Conservation (phyloP, 2,888 invertebrate species). For the Drosophila picticornis region DNA sequence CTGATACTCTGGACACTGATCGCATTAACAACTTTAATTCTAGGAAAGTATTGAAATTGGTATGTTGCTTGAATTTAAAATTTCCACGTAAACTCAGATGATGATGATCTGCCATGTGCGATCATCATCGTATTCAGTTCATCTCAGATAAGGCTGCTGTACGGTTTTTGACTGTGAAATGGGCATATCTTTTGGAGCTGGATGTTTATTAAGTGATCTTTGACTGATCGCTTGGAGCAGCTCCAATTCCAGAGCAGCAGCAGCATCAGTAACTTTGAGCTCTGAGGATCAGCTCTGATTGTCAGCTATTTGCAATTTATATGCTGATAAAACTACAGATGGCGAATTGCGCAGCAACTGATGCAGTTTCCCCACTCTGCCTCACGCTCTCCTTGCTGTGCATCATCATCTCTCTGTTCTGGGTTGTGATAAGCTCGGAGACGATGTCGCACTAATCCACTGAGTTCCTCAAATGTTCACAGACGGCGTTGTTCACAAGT, state of each 20-base stretch:
- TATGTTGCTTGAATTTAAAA: not conserved
- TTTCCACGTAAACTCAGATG: not conserved
- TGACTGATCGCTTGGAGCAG: not conserved
- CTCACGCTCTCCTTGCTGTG: conserved; percentile 4
- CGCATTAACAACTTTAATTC: not conserved
- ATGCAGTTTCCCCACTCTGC: conserved; percentile 28
- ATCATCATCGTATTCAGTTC: not conserved
- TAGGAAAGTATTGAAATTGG: not conserved
- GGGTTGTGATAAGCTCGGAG: conserved; percentile 40
- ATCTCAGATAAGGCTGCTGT: not conserved
- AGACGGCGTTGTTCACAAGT: conserved; percentile 35
- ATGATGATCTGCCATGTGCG: not conserved
- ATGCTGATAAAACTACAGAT: conserved; percentile 39
- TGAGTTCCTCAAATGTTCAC: conserved; percentile 35
- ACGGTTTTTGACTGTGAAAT: not conserved
- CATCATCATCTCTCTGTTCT: conserved; percentile 18
- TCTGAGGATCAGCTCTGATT: conserved; percentile 9
- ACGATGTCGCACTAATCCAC: conserved; percentile 23
- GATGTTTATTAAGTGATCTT: not conserved
- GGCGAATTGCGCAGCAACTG: conserved; percentile 53
- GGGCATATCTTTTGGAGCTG: not conserved
- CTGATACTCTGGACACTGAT: not conserved
- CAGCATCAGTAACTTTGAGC: not conserved
- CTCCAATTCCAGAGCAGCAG: not conserved
- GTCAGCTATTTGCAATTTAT: conserved; percentile 10